phyloP scores from a whole-genome alignment of 2,888 invertebrate genomes.

The Perdita meconis region DNA sequence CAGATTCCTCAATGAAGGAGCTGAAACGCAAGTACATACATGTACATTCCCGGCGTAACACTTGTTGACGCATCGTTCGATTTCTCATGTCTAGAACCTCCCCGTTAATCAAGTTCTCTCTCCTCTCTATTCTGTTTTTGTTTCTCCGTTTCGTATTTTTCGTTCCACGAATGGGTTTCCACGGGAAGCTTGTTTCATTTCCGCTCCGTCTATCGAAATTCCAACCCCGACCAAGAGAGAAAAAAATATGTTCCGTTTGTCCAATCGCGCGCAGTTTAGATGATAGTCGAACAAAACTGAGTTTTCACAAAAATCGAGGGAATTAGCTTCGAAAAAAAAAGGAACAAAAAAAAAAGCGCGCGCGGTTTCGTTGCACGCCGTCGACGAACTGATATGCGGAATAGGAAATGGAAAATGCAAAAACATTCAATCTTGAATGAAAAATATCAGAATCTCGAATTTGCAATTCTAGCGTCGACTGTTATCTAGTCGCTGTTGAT shows the following conservation, averaged over 20 bases:
- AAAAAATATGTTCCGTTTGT: slow-evolving; percentile 30
- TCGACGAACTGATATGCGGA: background rate
- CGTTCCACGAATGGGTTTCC: slow-evolving; percentile 14
- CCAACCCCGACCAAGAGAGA: background rate
- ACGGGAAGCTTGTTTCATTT: slow-evolving; percentile 39
- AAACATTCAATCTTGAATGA: slow-evolving; percentile 31
- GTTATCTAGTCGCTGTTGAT: background rate
- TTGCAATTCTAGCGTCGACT: slow-evolving; percentile 1
- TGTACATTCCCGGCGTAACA: background rate
- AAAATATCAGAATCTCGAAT: slow-evolving; percentile 13
- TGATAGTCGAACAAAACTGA: slow-evolving; percentile 26
- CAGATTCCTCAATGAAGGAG: background rate
- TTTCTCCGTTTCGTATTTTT: slow-evolving; percentile 15
- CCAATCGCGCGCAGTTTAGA: slow-evolving; percentile 21
- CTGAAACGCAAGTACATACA: slow-evolving; percentile 2
- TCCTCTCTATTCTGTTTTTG: background rate
- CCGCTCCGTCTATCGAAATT: slow-evolving; percentile 33
- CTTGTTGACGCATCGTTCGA: background rate
- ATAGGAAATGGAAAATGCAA: background rate
- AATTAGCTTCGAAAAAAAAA: background rate
- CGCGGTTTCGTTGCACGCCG: background rate
- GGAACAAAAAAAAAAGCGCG: slow-evolving; percentile 7
- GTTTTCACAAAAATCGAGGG: background rate
- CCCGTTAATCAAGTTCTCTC: slow-evolving; percentile 29
- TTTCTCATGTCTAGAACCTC: slow-evolving; percentile 1